A percentile compares a stretch with the other conserved stretches of the same genome.
phyloP scores from a whole-genome alignment of 2,113 vertebrate genomes.

The Scatophagus argus region DNA sequence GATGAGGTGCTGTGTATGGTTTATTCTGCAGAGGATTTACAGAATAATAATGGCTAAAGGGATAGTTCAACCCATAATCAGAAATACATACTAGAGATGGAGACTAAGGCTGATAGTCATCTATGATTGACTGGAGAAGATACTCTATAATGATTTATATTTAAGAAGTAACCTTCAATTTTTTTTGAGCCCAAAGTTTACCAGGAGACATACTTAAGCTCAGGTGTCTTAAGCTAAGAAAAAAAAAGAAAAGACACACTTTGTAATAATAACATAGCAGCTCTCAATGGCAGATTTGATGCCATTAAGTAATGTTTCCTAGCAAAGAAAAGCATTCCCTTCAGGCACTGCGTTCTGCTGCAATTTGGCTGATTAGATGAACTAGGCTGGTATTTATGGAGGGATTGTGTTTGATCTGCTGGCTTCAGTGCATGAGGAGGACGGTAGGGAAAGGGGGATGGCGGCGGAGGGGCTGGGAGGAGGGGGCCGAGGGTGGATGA shows the following conservation, averaged over 20 bases:
- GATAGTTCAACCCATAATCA: too few relatives aligned
- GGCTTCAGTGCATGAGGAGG: constrained; percentile 58
- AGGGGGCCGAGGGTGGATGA: not conserved
- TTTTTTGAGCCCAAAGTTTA: not conserved
- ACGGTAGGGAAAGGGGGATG: not conserved
- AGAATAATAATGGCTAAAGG: not conserved
- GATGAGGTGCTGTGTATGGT: not conserved
- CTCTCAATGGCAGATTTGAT: constrained; percentile 58
- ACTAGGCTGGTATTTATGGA: constrained; percentile 69
- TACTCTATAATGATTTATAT: not conserved
- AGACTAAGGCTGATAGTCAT: too few relatives aligned
- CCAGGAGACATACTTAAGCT: constrained; percentile 8
- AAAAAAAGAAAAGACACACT: constrained; percentile 8
- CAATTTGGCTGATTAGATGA: constrained; percentile 79
- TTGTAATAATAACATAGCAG: constrained; percentile 37
- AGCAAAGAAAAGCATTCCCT: constrained; percentile 55
- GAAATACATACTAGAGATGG: too few relatives aligned
- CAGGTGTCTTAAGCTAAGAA: constrained; percentile 17
- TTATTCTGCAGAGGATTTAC: not conserved
- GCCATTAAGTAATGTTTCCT: constrained; percentile 76
- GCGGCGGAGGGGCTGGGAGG: not conserved
- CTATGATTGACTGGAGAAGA: constrained; percentile 3
- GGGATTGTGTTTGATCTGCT: constrained; percentile 72
- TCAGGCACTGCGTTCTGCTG: constrained; percentile 51
- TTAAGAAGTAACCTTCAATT: not conserved